Evolutionary conservation across 2,797 vertebrate species (phyloP), one percentile per base, ranked within the genome.

Genomic region (Sphenopsis melanotis): DNA sequence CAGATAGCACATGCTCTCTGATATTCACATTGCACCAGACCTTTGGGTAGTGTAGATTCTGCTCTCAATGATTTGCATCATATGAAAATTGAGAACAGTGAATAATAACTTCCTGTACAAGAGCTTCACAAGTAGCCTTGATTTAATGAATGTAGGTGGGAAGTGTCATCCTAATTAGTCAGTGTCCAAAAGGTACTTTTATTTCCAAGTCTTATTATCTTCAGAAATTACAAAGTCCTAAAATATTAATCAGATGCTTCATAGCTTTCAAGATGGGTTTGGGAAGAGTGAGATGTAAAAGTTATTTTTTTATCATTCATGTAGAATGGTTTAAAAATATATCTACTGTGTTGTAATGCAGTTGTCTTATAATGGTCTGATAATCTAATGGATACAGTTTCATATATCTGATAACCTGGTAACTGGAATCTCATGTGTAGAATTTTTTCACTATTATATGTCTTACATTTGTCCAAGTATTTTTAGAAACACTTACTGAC

Each of bases 81-180:
- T 65, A 47, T 44, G 72, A 89, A 86, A 91, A 76, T 70, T 29
- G 46, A 76, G 76, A 94, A 83, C 79, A 84, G 21, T 74, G 79
- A 85, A 74, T 90, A 89, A 87, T 90, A 84, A 65, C 70, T 86
- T 94, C 81, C 53, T 88, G 78, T 78, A 81, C 55, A 71, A 85
- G 50, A 36, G 12, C 89, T 93, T 94, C 63, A 61, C 42, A 88
- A 83, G 57, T 87, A 95, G 53, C 57, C 39, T 50, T 61, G 20
- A 68, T 83, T 93, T 78, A 91, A 89, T 93, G 59, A 93, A 59
- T 44, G 69, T 74, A 63, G 56, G 49, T 90, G 84, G 70, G 52
- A 88, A 90, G 79, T 64, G 53, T 80, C 61, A 55, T 76, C 78
- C 79, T 70, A 69, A 93, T 96, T 91, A 90, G 72, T 94, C 72